These are phyloP conservation scores for Gibbula magus DNA, from an alignment of 2,888 invertebrate species.

Conservation along the genomic window DNA sequence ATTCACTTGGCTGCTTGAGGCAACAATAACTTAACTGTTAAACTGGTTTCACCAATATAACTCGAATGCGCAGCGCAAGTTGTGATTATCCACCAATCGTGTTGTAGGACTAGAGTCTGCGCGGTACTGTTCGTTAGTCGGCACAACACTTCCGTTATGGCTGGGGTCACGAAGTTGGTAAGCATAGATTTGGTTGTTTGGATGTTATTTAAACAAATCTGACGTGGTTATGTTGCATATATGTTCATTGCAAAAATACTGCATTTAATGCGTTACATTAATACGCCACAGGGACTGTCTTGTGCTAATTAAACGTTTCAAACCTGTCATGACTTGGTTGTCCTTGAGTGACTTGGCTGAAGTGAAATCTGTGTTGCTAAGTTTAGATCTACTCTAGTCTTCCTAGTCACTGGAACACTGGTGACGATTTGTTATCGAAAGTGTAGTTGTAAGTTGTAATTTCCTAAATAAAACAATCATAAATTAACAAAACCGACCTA, in stretches of 20 bases:
- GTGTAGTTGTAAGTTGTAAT: constrained; percentile 25
- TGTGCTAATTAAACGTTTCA: background rate
- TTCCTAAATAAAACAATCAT: too few relatives aligned
- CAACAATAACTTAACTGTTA: too few relatives aligned
- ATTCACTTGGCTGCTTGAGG: too few relatives aligned
- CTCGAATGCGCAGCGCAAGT: too few relatives aligned
- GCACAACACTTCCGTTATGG: background rate
- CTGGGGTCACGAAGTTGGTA: background rate
- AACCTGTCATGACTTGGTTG: background rate
- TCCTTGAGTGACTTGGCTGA: background rate
- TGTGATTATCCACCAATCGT: too few relatives aligned
- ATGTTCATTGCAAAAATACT: too few relatives aligned
- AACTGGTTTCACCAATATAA: too few relatives aligned
- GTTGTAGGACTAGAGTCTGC: too few relatives aligned
- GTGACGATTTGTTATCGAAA: background rate
- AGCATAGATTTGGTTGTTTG: background rate
- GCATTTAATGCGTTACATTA: too few relatives aligned
- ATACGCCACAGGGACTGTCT: background rate
- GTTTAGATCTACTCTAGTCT: background rate
- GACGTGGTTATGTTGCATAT: too few relatives aligned
- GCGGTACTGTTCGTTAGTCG: too few relatives aligned
- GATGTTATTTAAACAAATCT: background rate
- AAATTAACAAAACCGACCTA: too few relatives aligned
- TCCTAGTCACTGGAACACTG: background rate
- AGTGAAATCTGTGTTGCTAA: background rate